A percentile compares a stretch with the other conserved stretches of the same genome.
Evolutionary conservation across 2,888 invertebrate genomes (phyloP).

Genomic region (Blomia tropicalis): DNA sequence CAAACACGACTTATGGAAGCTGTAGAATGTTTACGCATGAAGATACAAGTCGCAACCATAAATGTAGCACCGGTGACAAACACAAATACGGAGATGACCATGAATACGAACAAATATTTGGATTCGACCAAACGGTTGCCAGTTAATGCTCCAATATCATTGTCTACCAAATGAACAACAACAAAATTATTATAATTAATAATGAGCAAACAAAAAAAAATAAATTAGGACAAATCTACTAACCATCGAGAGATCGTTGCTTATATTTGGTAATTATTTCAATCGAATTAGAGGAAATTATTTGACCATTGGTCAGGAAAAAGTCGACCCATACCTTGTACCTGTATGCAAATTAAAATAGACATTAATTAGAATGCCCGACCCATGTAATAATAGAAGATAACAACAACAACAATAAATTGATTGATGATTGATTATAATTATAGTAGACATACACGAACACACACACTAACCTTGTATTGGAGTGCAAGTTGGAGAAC

Average conservation of each 20-base stretch:
- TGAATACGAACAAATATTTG: slow-evolving; percentile 65
- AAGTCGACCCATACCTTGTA: slow-evolving; percentile 60
- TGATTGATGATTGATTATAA: slow-evolving; percentile 6
- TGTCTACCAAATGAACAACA: neutral
- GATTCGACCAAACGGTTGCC: slow-evolving; percentile 39
- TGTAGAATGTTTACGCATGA: slow-evolving; percentile 53
- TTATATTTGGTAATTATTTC: slow-evolving; percentile 60
- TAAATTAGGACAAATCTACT: slow-evolving; percentile 8
- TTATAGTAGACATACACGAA: neutral
- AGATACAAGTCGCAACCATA: slow-evolving; percentile 56
- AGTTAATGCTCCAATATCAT: neutral
- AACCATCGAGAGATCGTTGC: neutral
- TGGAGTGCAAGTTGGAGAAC: slow-evolving; percentile 54
- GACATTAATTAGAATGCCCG: no score
- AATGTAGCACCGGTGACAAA: slow-evolving; percentile 67
- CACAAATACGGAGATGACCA: slow-evolving; percentile 70
- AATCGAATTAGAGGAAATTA: slow-evolving; percentile 72
- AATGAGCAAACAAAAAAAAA: neutral
- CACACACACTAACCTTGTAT: slow-evolving; percentile 41
- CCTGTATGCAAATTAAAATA: slow-evolving; percentile 26
- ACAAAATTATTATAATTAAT: neutral
- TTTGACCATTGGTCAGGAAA: slow-evolving; percentile 72
- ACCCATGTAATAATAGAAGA: no score
- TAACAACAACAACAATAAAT: no score
- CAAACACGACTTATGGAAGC: slow-evolving; percentile 57